Evolutionary conservation across 2,888 invertebrate species (phyloP).

Genomic region (Rotaria sp.): DNA sequence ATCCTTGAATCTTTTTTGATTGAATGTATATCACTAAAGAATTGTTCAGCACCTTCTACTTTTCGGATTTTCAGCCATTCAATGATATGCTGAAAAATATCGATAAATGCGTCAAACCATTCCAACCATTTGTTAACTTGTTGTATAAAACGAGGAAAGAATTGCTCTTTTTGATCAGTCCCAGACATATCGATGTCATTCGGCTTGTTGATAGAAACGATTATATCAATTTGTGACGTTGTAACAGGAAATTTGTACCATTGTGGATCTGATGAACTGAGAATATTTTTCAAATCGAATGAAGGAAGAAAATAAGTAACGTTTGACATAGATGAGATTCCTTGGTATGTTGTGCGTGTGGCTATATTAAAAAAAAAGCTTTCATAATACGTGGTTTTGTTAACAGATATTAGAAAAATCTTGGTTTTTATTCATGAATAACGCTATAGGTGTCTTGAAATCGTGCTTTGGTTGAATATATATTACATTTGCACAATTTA

Average conservation of each 20-base stretch:
- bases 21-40: not conserved
- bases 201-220: not conserved
- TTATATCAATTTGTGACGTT: too few species aligned
- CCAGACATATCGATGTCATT: not conserved
- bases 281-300: too few species aligned
- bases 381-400: too few species aligned
- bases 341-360: not conserved
- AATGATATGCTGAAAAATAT: not conserved
- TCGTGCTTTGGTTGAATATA: too few species aligned
- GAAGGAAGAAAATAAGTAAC: too few species aligned
- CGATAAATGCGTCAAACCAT: constrained; percentile 4
- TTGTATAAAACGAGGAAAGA: not conserved
- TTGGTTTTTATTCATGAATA: too few species aligned
- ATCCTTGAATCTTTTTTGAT: not conserved
- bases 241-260: too few species aligned
- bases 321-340: too few species aligned
- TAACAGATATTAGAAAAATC: too few species aligned
- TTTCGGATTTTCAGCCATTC: not conserved
- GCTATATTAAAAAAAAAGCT: not conserved
- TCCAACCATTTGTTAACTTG: not conserved
- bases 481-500: too few species aligned
- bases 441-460: too few species aligned
- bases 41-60: not conserved
- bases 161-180: not conserved
- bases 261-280: too few species aligned